A percentile compares a stretch with the other conserved stretches of the same genome.
Conservation (phyloP, 2,888 invertebrate genomes). For the Liodrosophila aerea region DNA sequence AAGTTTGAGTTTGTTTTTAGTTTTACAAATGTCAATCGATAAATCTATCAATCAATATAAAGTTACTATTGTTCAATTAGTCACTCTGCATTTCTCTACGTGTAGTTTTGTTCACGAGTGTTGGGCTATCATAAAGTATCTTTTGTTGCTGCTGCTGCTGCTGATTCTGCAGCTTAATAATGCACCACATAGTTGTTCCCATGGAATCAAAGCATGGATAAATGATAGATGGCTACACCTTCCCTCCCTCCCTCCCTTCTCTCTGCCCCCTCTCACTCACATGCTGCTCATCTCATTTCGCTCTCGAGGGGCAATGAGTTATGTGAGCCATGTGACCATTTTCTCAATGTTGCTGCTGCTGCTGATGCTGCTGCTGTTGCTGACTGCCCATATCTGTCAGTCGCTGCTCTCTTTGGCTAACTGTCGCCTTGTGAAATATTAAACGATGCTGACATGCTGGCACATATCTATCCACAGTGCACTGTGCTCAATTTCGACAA, state of each 20-base stretch:
- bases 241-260: not conserved
- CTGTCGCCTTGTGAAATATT: slow-evolving; percentile 64
- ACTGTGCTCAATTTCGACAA: slow-evolving; percentile 67
- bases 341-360: slow-evolving; percentile 16
- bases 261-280: no score
- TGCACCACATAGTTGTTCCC: slow-evolving; percentile 38
- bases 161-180: not conserved
- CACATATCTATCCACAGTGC: slow-evolving; percentile 41
- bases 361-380: slow-evolving; percentile 10
- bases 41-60: no score
- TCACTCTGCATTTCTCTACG: no score
- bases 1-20: no score
- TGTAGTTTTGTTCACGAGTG: no score
- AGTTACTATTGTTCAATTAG: no score
- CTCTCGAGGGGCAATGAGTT: slow-evolving; percentile 34
- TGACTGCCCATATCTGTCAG: slow-evolving; percentile 49
- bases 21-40: no score
- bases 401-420: slow-evolving; percentile 38
- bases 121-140: no score
- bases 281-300: not conserved
- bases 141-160: not conserved
- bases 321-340: slow-evolving; percentile 50
- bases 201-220: slow-evolving; percentile 36
- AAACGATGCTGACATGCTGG: slow-evolving; percentile 61
- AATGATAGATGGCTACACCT: slow-evolving; percentile 19